These are phyloP conservation scores for Trissolcus japonicus DNA, from an alignment of 2,888 invertebrate species.

Conservation along the genomic window DNA sequence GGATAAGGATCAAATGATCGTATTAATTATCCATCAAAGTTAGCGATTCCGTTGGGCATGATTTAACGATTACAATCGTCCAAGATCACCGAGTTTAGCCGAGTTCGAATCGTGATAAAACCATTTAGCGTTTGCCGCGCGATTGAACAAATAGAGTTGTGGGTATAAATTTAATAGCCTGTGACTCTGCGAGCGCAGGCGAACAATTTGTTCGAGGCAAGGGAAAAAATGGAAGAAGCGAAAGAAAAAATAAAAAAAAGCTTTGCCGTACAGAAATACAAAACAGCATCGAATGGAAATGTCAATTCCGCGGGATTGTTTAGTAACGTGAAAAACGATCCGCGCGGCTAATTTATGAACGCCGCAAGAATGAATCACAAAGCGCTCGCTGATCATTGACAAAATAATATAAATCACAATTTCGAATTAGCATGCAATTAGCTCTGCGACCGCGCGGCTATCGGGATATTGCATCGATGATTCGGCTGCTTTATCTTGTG, in stretches of 20 bases:
- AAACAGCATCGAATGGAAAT: conserved; percentile 32
- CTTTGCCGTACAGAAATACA: conserved; percentile 6
- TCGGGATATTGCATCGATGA: conserved; percentile 37
- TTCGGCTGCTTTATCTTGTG: conserved; percentile 35
- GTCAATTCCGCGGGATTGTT: conserved; percentile 29
- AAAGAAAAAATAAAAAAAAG: neutral
- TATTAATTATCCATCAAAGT: conserved; percentile 56
- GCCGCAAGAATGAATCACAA: conserved; percentile 20
- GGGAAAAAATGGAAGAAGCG: neutral
- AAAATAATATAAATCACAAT: conserved; percentile 48
- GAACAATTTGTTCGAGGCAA: conserved; percentile 14
- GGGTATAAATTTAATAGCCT: conserved; percentile 48
- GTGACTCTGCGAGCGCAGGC: conserved; percentile 11
- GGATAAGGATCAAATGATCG: conserved; percentile 55
- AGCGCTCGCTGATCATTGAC: conserved; percentile 21
- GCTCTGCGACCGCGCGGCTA: conserved; percentile 24
- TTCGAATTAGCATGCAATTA: conserved; percentile 52
- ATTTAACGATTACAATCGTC: conserved; percentile 55
- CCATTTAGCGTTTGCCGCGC: conserved; percentile 29
- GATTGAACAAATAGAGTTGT: conserved; percentile 49
- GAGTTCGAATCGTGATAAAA: conserved; percentile 50
- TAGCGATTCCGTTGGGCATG: conserved; percentile 45
- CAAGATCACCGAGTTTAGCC: conserved; percentile 49
- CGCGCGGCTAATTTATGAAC: conserved; percentile 28
- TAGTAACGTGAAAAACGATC: conserved; percentile 20